Evolutionary conservation across 2,113 vertebrate genomes (phyloP), one percentile per base, ranked within the genome.

Genomic region (Sebastes fasciatus): DNA sequence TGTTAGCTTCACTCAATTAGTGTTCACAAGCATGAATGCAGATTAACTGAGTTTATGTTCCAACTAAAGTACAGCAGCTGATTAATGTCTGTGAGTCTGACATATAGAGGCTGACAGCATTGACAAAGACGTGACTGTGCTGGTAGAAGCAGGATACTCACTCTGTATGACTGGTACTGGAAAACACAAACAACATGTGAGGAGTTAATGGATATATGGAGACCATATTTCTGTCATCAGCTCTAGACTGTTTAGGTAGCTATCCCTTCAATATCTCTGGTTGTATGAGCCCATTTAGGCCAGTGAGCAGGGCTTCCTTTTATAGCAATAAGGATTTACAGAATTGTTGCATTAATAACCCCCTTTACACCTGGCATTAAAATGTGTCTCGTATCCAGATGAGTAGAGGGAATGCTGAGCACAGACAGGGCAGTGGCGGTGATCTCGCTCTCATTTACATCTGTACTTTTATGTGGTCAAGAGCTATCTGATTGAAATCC

Each of bases 131-230:
- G 2, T 12, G 57, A 43, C 10, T 80, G 63, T 68, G 67, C 52
- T 2, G 14, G 4, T 65, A 87, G 73, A 80, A 74, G 77, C 52
- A 65, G 48, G 8, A 88, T 94, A 95, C 94, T 95, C 79, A 95
- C 95, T 94, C 49, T 13, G 77, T 62, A 74, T 0, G 58, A 88
- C 78, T 4, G 91, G 75, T 43, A 88, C 95, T 95, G 94, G 65
- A 94, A 86, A 86, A 85, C 85, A 94, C 49, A 94, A 80, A 92
- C 74, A 89, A 80, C 72, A 89, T 68, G 88, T 75, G 86, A 74
- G 43, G 11, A 65, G 84, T 86, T 91, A 86, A 71, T 78, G 19
- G 68, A 45, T 21, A 40, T 10, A 10, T 7, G n/a, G 12, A 4
- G 21, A 49, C 3, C 7, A 19, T 13, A 57, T 43, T 69, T 54